Percentiles rank a stretch among this genome's conserved stretches.
Evolutionary conservation across 2,888 invertebrate genomes (phyloP).

Genomic region (Allacma fusca): DNA sequence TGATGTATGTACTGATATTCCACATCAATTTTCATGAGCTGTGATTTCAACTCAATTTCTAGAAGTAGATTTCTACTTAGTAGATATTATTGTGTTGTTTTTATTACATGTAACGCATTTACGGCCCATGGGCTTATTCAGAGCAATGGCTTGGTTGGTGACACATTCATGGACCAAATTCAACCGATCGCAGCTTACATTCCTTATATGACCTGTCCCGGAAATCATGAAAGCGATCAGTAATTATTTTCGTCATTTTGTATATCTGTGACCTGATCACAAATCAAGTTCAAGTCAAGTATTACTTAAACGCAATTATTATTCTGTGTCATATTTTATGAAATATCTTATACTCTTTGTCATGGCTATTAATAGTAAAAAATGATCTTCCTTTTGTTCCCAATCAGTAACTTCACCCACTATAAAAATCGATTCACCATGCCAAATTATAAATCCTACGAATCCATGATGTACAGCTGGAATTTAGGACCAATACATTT

Average conservation of each 20-base stretch:
- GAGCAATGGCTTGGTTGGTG: slow-evolving; percentile 76
- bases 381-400: too few relatives aligned
- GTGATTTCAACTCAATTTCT: too few relatives aligned
- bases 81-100: neutral
- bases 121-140: too few relatives aligned
- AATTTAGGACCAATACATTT: slow-evolving; percentile 88
- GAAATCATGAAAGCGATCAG: slow-evolving; percentile 73
- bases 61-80: too few relatives aligned
- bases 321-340: too few relatives aligned
- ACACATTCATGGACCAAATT: slow-evolving; percentile 92
- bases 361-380: neutral
- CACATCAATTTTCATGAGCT: too few relatives aligned
- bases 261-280: too few relatives aligned
- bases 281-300: too few relatives aligned
- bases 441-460: slow-evolving; percentile 73
- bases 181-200: slow-evolving; percentile 87
- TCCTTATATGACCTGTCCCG: slow-evolving; percentile 93
- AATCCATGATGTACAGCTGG: slow-evolving; percentile 84
- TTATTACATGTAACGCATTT: too few relatives aligned
- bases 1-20: too few relatives aligned
- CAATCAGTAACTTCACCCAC: slow-evolving; percentile 95
- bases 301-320: too few relatives aligned
- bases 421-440: slow-evolving; percentile 90
- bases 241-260: neutral
- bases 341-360: too few relatives aligned